A percentile compares a stretch with the other conserved stretches of the same genome.
These are phyloP conservation scores for Trachelus iudaicus DNA, from an alignment of 2,888 invertebrate species.

Conservation along the genomic window DNA sequence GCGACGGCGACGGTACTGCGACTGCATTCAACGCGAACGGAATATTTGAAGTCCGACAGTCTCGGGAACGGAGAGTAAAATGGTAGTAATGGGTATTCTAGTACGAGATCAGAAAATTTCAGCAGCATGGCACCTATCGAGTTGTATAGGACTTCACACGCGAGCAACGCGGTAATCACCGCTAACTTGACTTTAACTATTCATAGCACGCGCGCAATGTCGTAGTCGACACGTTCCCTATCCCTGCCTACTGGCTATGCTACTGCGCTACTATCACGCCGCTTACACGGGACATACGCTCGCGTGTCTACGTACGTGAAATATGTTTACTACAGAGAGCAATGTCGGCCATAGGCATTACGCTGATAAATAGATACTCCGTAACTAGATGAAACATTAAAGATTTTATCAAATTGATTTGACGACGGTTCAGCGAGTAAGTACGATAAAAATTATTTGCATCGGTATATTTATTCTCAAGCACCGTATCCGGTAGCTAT, in stretches of 20 bases:
- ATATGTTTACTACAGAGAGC: background rate
- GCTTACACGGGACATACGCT: background rate
- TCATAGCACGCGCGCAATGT: slow-evolving; percentile 53
- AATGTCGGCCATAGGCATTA: background rate
- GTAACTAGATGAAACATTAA: background rate
- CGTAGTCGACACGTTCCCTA: slow-evolving; percentile 38
- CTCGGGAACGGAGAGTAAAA: background rate
- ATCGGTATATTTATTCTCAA: background rate
- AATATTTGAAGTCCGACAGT: background rate
- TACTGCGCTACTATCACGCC: background rate
- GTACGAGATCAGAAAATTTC: slow-evolving; percentile 41
- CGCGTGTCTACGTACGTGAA: background rate
- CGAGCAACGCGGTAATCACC: slow-evolving; percentile 42
- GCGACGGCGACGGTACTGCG: background rate
- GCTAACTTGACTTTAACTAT: slow-evolving; percentile 51
- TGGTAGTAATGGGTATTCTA: background rate
- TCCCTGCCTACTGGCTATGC: background rate
- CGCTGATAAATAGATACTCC: background rate
- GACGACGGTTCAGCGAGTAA: background rate
- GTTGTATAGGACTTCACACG: slow-evolving; percentile 23
- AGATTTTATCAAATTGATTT: background rate
- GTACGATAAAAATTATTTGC: too few relatives aligned
- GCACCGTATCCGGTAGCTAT: background rate
- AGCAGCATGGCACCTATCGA: slow-evolving; percentile 22
- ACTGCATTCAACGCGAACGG: background rate